Percentiles rank a stretch among this genome's conserved stretches.
Conservation (phyloP, 2,888 invertebrate genomes). For the Sepioteuthis lessoniana region DNA sequence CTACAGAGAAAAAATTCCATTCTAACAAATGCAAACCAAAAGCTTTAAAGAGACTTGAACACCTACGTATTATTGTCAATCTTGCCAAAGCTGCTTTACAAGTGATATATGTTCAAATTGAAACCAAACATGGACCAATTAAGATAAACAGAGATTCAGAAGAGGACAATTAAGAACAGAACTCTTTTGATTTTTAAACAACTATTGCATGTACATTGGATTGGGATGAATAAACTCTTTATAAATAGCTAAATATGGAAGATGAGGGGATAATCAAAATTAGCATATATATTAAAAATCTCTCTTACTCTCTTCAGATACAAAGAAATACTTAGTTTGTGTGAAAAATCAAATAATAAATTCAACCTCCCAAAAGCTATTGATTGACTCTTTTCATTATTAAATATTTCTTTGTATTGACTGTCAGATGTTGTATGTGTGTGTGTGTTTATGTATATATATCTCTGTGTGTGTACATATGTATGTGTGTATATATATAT, state of each 20-base stretch:
- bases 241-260: background rate
- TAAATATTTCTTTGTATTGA: background rate
- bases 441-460: too few relatives aligned
- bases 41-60: background rate
- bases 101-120: background rate
- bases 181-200: background rate
- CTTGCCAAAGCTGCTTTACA: background rate
- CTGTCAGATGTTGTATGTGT: background rate
- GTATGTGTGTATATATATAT: too few relatives aligned
- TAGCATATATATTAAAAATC: slow-evolving; percentile 2
- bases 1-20: background rate
- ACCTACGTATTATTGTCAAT: too few relatives aligned
- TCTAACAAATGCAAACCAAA: background rate
- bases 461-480: too few relatives aligned
- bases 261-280: background rate
- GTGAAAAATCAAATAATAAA: background rate
- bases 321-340: background rate
- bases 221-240: background rate
- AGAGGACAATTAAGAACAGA: background rate
- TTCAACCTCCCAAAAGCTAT: background rate
- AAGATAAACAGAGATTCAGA: background rate
- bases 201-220: background rate
- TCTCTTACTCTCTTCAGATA: background rate
- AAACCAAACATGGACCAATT: background rate
- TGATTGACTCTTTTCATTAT: background rate